These are phyloP conservation scores for Halcyon leucocephala DNA, from an alignment of 2,797 vertebrate species.

Conservation along the genomic window DNA sequence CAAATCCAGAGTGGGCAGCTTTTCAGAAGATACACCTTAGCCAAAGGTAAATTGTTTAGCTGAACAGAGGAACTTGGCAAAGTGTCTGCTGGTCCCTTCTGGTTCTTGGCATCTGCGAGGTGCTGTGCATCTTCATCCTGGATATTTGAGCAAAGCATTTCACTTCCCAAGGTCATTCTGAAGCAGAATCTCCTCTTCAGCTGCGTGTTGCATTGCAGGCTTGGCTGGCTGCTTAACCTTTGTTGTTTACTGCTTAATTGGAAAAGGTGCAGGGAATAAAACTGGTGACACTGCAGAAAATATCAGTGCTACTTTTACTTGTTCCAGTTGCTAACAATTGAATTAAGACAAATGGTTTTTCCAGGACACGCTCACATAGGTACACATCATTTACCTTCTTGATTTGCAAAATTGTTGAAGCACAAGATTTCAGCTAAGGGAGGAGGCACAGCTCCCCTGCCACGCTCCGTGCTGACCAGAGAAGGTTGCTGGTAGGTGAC, in stretches of 20 bases:
- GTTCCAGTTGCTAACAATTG: background rate
- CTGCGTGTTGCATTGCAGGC: background rate
- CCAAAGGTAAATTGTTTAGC: slow-evolving; percentile 1
- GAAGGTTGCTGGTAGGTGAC: background rate
- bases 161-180: background rate
- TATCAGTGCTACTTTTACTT: background rate
- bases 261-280: background rate
- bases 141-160: background rate
- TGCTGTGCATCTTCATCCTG: background rate
- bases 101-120: background rate
- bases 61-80: background rate
- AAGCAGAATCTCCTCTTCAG: background rate
- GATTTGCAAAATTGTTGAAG: background rate
- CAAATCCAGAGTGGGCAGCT: background rate
- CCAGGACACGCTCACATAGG: background rate
- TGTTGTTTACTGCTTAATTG: background rate
- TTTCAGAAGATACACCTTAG: background rate
- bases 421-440: background rate
- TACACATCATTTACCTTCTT: background rate
- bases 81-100: background rate
- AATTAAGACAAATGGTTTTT: background rate
- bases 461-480: rapidly evolving
- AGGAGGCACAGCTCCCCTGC: background rate
- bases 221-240: background rate
- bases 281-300: background rate